These are phyloP conservation scores for Coccyzus lansbergi DNA, from an alignment of 2,797 vertebrate species.

Conservation along the genomic window DNA sequence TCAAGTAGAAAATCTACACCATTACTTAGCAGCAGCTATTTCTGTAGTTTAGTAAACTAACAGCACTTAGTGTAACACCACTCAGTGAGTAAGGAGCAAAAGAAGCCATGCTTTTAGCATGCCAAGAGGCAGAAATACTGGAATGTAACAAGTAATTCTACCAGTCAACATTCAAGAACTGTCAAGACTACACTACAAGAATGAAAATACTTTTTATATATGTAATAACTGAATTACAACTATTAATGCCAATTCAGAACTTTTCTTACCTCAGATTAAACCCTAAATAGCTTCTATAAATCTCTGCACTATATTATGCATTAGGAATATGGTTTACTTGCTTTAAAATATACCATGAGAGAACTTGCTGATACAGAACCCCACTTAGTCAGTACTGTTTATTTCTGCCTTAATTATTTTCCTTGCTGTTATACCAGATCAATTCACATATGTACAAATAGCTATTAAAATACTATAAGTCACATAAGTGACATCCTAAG, in stretches of 20 bases:
- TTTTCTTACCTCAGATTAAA: constrained; percentile 70
- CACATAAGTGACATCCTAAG: background rate
- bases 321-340: constrained; percentile 50
- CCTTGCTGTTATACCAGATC: constrained; percentile 51
- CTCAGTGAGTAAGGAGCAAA: constrained; percentile 84
- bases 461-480: constrained; percentile 9
- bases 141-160: constrained; percentile 93
- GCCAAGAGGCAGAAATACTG: constrained; percentile 91
- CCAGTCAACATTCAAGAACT: constrained; percentile 83
- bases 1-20: constrained; percentile 97
- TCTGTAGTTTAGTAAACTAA: constrained; percentile 91
- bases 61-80: constrained; percentile 81
- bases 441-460: constrained; percentile 37
- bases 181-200: constrained; percentile 81
- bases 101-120: constrained; percentile 87
- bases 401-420: constrained; percentile 34
- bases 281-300: constrained; percentile 76
- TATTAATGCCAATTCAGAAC: constrained; percentile 70
- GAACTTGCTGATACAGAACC: constrained; percentile 6
- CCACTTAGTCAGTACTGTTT: constrained; percentile 20
- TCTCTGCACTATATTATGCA: constrained; percentile 62
- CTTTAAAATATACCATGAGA: constrained; percentile 44
- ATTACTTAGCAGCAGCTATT: constrained; percentile 92
- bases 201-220: constrained; percentile 80
- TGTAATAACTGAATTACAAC: constrained; percentile 74